phyloP scores from a whole-genome alignment of 2,888 invertebrate genomes.

The Leucoptera coffeella region DNA sequence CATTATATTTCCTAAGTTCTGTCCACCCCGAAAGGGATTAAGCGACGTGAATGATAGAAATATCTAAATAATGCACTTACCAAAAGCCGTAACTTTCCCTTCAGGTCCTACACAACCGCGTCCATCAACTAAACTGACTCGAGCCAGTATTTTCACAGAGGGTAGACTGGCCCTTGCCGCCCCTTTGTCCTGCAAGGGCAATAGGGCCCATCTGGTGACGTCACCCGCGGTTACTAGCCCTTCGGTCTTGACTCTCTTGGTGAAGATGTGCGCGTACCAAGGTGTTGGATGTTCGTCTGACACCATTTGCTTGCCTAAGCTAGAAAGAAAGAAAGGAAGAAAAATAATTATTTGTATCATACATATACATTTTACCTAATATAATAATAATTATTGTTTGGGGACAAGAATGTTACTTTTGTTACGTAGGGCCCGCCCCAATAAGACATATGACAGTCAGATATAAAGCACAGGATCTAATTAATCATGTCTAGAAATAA shows the following conservation, averaged over 20 bases:
- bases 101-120: slow-evolving; percentile 28
- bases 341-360: too few species aligned
- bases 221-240: slow-evolving; percentile 21
- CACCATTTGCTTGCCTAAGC: slow-evolving; percentile 36
- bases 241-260: slow-evolving; percentile 14
- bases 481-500: too few species aligned
- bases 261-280: slow-evolving; percentile 25
- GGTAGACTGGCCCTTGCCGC: slow-evolving; percentile 9
- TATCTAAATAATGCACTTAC: slow-evolving; percentile 14
- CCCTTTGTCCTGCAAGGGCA: slow-evolving; percentile 14
- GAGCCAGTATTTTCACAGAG: slow-evolving; percentile 24
- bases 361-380: too few species aligned
- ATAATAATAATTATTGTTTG: too few species aligned
- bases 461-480: too few species aligned
- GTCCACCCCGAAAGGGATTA: too few species aligned
- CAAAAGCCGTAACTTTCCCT: slow-evolving; percentile 32
- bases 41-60: too few species aligned
- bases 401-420: too few species aligned
- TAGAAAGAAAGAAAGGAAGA: too few species aligned
- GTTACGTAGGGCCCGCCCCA: too few species aligned
- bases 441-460: too few species aligned
- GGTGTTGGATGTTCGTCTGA: slow-evolving; percentile 26
- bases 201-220: slow-evolving; percentile 13
- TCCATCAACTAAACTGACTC: slow-evolving; percentile 28
- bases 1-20: too few species aligned